Evolutionary conservation across 1,140 invertebrate species (phyloP), one percentile per base, ranked within the genome.

Genomic region (Diabrotica virgifera): DNA sequence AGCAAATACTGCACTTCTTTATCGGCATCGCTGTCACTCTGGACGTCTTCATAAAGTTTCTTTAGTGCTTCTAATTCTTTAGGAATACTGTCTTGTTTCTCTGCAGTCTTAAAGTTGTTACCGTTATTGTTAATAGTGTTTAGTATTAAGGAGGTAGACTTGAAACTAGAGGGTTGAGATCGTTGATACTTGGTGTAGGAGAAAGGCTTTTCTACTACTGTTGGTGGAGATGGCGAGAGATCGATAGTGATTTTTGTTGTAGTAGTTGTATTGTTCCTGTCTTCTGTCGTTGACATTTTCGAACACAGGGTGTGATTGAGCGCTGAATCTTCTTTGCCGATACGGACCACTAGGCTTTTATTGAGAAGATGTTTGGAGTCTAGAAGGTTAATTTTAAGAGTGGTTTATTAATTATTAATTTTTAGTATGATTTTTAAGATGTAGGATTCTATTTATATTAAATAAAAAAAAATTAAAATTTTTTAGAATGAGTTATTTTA

Each of bases 211-310:
- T 64, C 64, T 14, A 52, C 9, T n/a, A 63, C 64, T n/a, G 64
- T 70, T 12, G 70, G 70, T 9, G 77, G 73, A 36, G 74, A 74
- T 13, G 78, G 78, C n/a, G 76, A 72, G n/a, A 80, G 68, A 67
- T 80, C 79, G 14, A 81, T 80, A 7, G 77, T 79, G 63, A 80
- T 80, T 74, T 79, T 81, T 7, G 78, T 81, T 7, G 77, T 79
- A 9, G 76, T 78, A 5, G 72, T 79, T 24, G 68, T 75, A 59
- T 69, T 73, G 46, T 70, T 73, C 8, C 67, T 69, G 57, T 78
- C 63, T 62, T 67, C 65, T 52, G 69, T 74, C 14, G 74, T 73
- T 46, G 72, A 76, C 54, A 69, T 79, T 70, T 76, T 78, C 36
- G 74, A 74, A 58, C 74, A 75, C 5, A 74, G 63, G 14, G 70